These are phyloP conservation scores for Sandelia bainsii DNA, from an alignment of 2,797 vertebrate genomes.

Conservation along the genomic window DNA sequence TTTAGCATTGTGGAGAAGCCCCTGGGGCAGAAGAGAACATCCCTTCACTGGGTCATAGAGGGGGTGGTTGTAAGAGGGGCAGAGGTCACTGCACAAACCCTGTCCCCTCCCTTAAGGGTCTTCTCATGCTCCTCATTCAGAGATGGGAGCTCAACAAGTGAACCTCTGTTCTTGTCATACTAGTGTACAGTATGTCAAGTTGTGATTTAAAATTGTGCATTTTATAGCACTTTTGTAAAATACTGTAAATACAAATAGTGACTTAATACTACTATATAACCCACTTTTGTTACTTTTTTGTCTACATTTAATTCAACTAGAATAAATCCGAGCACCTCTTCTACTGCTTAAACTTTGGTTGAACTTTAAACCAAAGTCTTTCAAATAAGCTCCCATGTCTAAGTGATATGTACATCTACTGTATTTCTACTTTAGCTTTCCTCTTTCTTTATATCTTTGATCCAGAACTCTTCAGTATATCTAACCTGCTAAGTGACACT, in stretches of 20 bases:
- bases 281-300: background rate
- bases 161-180: slow-evolving; percentile 22
- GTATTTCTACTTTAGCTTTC: background rate
- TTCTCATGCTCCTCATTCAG: background rate
- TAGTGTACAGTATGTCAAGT: background rate
- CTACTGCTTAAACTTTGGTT: background rate
- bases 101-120: slow-evolving; percentile 28
- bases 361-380: background rate
- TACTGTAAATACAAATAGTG: no score
- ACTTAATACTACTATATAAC: background rate
- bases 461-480: background rate
- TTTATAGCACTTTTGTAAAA: background rate
- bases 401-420: no score
- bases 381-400: background rate
- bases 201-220: slow-evolving; percentile 6
- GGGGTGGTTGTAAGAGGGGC: slow-evolving; percentile 23
- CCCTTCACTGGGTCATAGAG: slow-evolving; percentile 36
- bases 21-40: slow-evolving; percentile 30
- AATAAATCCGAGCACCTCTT: background rate
- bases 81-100: slow-evolving; percentile 17
- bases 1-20: background rate
- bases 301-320: background rate
- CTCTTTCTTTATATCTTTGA: slow-evolving; percentile 1
- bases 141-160: slow-evolving; percentile 14
- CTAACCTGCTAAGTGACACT: no score